phyloP scores from a whole-genome alignment of 2,888 invertebrate genomes.

The Eupithecia exiguata region DNA sequence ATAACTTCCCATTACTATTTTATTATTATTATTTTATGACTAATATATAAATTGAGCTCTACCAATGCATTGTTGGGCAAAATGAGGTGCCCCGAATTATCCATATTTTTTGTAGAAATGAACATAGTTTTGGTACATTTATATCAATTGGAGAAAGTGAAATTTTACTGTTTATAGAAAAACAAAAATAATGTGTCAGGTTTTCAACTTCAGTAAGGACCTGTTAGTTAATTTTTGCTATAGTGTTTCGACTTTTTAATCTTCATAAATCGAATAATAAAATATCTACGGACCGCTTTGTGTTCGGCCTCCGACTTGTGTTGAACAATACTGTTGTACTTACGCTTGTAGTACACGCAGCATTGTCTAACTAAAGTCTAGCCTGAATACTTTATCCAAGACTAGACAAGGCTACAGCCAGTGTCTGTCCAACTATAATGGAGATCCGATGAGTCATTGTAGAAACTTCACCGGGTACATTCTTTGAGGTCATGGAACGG shows the following conservation, averaged over 20 bases:
- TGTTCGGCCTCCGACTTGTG: neutral
- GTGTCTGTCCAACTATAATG: slow-evolving; percentile 11
- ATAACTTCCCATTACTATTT: too few relatives aligned
- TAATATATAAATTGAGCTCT: too few relatives aligned
- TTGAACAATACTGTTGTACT: neutral
- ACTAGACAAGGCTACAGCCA: slow-evolving; percentile 21
- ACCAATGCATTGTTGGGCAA: too few relatives aligned
- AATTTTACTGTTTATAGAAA: too few relatives aligned
- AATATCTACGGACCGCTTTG: neutral
- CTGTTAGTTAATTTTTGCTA: too few relatives aligned
- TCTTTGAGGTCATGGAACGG: slow-evolving; percentile 11
- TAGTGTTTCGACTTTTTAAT: too few relatives aligned
- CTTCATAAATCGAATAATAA: too few relatives aligned
- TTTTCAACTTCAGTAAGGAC: too few relatives aligned
- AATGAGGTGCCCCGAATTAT: neutral
- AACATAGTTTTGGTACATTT: neutral
- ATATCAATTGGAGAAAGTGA: neutral
- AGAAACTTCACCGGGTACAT: slow-evolving; percentile 8
- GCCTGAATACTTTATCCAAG: slow-evolving; percentile 2
- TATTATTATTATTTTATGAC: too few relatives aligned
- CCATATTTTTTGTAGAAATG: neutral
- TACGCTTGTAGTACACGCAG: neutral
- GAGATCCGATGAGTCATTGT: slow-evolving; percentile 23
- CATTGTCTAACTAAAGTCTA: neutral
- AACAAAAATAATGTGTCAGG: too few relatives aligned